phyloP scores from a whole-genome alignment of 2,888 invertebrate genomes.

The Himalopsyche japonica region DNA sequence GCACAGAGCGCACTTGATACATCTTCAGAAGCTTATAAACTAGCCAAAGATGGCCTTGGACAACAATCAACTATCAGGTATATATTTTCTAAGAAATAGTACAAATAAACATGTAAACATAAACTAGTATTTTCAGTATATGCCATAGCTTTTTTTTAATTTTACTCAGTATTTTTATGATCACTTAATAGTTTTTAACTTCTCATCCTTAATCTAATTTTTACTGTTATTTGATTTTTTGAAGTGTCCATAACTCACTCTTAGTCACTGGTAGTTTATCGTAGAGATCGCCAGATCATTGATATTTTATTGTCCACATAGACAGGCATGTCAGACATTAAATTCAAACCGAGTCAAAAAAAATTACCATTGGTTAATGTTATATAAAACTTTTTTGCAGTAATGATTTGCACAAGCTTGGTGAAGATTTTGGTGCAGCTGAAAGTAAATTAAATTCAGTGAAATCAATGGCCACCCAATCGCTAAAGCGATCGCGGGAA shows the following conservation, averaged over 20 bases:
- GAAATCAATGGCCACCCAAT: slow-evolving; percentile 71
- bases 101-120: too few relatives aligned
- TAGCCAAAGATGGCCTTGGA: slow-evolving; percentile 77
- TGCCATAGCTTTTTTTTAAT: too few relatives aligned
- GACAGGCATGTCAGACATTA: background rate
- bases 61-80: slow-evolving; percentile 72
- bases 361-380: background rate
- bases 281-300: too few relatives aligned
- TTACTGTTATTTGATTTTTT: too few relatives aligned
- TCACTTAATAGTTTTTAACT: too few relatives aligned
- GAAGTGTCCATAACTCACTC: too few relatives aligned
- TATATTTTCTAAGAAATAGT: background rate
- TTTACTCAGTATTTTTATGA: too few relatives aligned
- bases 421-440: slow-evolving; percentile 68
- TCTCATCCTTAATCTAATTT: too few relatives aligned
- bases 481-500: slow-evolving; percentile 71
- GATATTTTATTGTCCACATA: background rate
- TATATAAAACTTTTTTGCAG: slow-evolving; percentile 47
- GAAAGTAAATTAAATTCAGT: slow-evolving; percentile 72
- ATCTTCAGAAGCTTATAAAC: slow-evolving; percentile 76
- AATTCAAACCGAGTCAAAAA: background rate
- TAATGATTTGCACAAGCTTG: slow-evolving; percentile 68
- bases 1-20: slow-evolving; percentile 83
- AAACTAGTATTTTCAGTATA: too few relatives aligned
- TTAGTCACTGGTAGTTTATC: too few relatives aligned